Base-by-base conservation (phyloP, 2,888 invertebrate genomes). In the Sphinx pinastri region DNA sequence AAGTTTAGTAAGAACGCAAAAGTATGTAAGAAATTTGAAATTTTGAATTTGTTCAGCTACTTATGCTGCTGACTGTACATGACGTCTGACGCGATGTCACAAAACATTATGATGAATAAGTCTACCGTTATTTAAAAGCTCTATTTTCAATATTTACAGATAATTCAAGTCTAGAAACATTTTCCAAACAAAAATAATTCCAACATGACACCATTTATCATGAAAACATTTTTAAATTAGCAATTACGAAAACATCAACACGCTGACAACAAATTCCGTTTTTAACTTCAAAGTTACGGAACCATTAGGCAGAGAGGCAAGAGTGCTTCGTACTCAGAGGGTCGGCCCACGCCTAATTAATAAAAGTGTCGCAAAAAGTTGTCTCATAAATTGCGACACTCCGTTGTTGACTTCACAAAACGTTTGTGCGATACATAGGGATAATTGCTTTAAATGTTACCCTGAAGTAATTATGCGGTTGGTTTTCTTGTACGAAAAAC, bases 331-430 rank as follows among this genome's bases (percentile, higher is more conserved):
- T 14, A 70, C 73, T 72, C 71, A n/a, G 68, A 73, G 73, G 74
- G 74, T 63, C 68, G 71, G 71, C 74, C 72, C 68, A 66, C 57
- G 68, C 73, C 81, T 84, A 82, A 83, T 84, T 84, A 84, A 84
- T 82, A 74, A 75, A 81, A 82, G 76, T 80, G 81, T 79, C 79
- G 75, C 79, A 76, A 77, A 78, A 84, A 74, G 76, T 84, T 79
- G 75, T 73, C 70, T 71, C 78, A 80, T 82, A 79, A 84, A 84
- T 82, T 73, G 66, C 75, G 73, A 69, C 70, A 70, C 78, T 76
- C 76, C 72, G 69, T 70, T 25, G 67, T 57, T 67, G 59, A 71
- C 70, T 71, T 72, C 19, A 57, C 66, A 71, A 71, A 71, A 68
- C 69, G 70, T 67, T 70, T 73, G 70, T 73, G 70, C 70, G 71